These are phyloP conservation scores for Bujurquina vittata DNA, from an alignment of 2,113 vertebrate genomes.

Conservation along the genomic window DNA sequence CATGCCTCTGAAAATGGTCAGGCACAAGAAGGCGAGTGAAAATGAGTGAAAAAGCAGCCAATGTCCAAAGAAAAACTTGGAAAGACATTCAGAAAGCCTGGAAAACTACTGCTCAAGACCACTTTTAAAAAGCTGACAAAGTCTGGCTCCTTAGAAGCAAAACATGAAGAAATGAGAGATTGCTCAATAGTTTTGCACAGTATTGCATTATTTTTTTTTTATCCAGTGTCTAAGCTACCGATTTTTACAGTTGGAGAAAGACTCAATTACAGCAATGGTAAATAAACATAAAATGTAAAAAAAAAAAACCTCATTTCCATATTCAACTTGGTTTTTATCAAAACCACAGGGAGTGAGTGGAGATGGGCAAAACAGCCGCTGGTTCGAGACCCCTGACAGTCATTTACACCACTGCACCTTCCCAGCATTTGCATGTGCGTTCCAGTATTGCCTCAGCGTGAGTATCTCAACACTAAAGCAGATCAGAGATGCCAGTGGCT, in stretches of 20 bases:
- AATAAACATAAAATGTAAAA: background rate
- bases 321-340: background rate
- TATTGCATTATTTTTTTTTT: background rate
- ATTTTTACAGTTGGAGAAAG: too few species aligned
- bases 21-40: too few species aligned
- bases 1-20: too few species aligned
- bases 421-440: background rate
- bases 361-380: background rate
- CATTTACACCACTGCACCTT: background rate
- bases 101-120: too few species aligned
- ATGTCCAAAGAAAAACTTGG: too few species aligned
- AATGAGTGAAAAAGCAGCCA: too few species aligned
- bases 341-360: background rate
- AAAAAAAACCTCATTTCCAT: background rate
- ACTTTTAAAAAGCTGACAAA: background rate
- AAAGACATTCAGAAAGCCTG: too few species aligned
- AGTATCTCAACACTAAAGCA: background rate
- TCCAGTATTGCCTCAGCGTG: background rate
- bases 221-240: too few species aligned
- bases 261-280: too few species aligned
- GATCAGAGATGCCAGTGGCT: background rate
- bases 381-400: background rate
- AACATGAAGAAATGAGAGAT: background rate
- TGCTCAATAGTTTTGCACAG: background rate
- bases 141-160: background rate